A percentile compares a stretch with the other conserved stretches of the same genome.
phyloP scores from a whole-genome alignment of 1,140 invertebrate species.

The Drosophila auraria region DNA sequence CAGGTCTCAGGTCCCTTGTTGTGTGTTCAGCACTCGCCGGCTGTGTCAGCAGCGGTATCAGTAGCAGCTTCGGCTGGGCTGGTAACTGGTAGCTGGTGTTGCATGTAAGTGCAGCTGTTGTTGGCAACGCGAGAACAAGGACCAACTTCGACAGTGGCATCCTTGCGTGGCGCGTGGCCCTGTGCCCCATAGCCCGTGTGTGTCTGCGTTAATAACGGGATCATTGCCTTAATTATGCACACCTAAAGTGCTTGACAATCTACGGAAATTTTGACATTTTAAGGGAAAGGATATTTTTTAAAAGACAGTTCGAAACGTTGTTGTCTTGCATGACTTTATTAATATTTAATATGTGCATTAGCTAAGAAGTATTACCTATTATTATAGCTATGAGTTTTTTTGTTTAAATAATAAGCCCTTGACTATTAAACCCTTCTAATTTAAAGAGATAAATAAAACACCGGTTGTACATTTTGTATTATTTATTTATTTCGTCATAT shows the following conservation, averaged over 20 bases:
- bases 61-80: slow-evolving; percentile 25
- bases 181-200: slow-evolving; percentile 1
- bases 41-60: slow-evolving; percentile 43
- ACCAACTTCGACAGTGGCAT: slow-evolving; percentile 37
- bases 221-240: slow-evolving; percentile 63
- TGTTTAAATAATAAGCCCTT: not conserved
- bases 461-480: slow-evolving; percentile 37
- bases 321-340: too few relatives aligned
- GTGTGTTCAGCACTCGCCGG: slow-evolving; percentile 39
- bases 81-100: slow-evolving; percentile 24
- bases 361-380: too few relatives aligned
- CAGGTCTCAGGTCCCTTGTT: slow-evolving; percentile 18
- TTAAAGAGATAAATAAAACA: slow-evolving; percentile 4
- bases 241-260: slow-evolving; percentile 22
- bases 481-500: slow-evolving; percentile 79
- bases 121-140: slow-evolving; percentile 49
- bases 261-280: slow-evolving; percentile 5
- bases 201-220: slow-evolving; percentile 44
- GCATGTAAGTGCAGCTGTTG: slow-evolving; percentile 55
- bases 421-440: not conserved
- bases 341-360: not conserved
- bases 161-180: not conserved
- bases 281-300: not conserved
- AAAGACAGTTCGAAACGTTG: not conserved
- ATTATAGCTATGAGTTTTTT: too few relatives aligned